Evolutionary conservation across 35 echinoderm and acorn worm genomes (phyloP).

Genomic region (Apostichopus californicus): DNA sequence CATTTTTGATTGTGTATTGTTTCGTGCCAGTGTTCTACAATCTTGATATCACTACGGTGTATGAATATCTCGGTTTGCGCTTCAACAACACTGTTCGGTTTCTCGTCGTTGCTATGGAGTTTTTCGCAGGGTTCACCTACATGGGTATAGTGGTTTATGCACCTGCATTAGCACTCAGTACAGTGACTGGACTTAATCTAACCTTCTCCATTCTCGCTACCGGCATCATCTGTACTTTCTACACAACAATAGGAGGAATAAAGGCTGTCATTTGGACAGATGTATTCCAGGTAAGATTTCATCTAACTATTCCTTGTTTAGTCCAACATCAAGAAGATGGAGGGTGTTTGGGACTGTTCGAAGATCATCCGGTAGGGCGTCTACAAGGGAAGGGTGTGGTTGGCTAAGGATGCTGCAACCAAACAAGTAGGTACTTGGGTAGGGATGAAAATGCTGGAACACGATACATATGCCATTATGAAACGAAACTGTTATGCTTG

Average conservation of each 20-base stretch:
- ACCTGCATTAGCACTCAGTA: slow-evolving; percentile 38
- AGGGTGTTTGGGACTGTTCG: too few species aligned
- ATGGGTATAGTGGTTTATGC: slow-evolving; percentile 53
- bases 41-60: slow-evolving; percentile 27
- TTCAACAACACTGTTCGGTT: slow-evolving; percentile 11
- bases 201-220: neutral
- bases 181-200: slow-evolving; percentile 34
- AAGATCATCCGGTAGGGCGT: too few species aligned
- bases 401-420: too few species aligned
- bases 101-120: slow-evolving; percentile 7
- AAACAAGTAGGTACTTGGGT: too few species aligned
- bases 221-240: slow-evolving; percentile 35
- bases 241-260: slow-evolving; percentile 37
- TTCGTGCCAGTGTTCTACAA: slow-evolving; percentile 41
- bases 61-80: slow-evolving; percentile 30
- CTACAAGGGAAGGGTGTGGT: too few species aligned
- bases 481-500: too few species aligned
- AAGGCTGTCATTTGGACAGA: slow-evolving; percentile 34
- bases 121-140: slow-evolving; percentile 24
- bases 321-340: too few species aligned
- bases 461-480: too few species aligned
- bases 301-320: too few species aligned
- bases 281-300: neutral
- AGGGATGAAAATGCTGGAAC: too few species aligned
- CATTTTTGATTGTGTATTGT: neutral